These are phyloP conservation scores for Prionailurus viverrinus DNA, from an alignment of 2,113 vertebrate species.

Conservation along the genomic window DNA sequence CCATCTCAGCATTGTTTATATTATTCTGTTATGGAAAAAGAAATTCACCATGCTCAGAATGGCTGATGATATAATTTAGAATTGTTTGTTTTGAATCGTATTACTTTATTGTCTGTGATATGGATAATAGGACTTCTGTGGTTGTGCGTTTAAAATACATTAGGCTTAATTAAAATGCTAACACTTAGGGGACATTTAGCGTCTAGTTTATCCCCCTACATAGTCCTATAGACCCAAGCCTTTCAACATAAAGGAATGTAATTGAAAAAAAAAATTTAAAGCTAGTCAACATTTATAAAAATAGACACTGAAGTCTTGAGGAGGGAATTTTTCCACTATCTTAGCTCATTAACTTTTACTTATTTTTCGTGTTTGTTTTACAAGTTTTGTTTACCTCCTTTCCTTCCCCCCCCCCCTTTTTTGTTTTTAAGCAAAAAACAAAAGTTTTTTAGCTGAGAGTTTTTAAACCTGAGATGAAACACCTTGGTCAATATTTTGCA, in stretches of 20 bases:
- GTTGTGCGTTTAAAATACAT: constrained; percentile 32
- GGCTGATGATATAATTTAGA: background rate
- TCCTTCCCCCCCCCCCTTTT: background rate
- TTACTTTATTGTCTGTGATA: background rate
- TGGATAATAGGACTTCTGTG: background rate
- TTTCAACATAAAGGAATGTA: constrained; percentile 29
- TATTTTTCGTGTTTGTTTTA: background rate
- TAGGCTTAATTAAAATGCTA: constrained; percentile 62
- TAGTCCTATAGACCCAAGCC: background rate
- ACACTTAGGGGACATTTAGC: background rate
- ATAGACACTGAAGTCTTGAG: background rate
- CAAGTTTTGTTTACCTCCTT: background rate
- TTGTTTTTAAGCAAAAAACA: too few relatives aligned
- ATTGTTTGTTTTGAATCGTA: constrained; percentile 17
- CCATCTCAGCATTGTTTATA: constrained; percentile 37
- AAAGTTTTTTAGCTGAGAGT: too few relatives aligned
- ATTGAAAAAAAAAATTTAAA: constrained; percentile 15
- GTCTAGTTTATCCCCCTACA: background rate
- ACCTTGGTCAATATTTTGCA: constrained; percentile 16
- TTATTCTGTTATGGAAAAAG: constrained; percentile 18
- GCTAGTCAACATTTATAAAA: background rate
- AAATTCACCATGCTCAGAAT: background rate
- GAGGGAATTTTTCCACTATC: background rate
- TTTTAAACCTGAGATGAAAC: constrained; percentile 22
- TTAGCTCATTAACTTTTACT: background rate